Conservation (phyloP, 1,140 invertebrate species). For the Drosophila setifemur region DNA sequence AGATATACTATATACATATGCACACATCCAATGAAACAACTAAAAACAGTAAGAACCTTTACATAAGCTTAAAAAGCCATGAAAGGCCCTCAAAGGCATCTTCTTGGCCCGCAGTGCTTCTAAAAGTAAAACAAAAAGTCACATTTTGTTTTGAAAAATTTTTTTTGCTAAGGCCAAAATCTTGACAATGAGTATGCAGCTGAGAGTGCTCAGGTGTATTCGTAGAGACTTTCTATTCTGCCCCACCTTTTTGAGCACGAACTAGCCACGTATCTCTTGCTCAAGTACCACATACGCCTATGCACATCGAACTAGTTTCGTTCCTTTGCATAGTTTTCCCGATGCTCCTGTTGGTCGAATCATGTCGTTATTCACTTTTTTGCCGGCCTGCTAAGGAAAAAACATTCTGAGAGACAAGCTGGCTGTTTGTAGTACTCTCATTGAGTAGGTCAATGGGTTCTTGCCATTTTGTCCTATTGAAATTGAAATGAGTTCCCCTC, state of each 20-base stretch:
- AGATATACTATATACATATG: too few relatives aligned
- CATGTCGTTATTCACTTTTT: conserved; percentile 55
- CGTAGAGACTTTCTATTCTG: conserved; percentile 50
- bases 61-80: conserved; percentile 25
- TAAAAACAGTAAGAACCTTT: conserved; percentile 16
- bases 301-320: conserved; percentile 59
- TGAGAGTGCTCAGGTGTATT: conserved; percentile 43
- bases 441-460: conserved; percentile 61
- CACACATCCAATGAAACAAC: neutral
- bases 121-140: conserved; percentile 18
- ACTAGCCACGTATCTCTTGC: conserved; percentile 53
- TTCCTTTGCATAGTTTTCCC: conserved; percentile 28
- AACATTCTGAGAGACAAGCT: conserved; percentile 9
- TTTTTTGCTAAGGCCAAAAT: conserved; percentile 22
- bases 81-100: conserved; percentile 43
- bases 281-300: conserved; percentile 47
- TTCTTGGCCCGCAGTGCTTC: conserved; percentile 35
- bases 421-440: neutral
- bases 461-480: conserved; percentile 51
- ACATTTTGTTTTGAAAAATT: conserved; percentile 19
- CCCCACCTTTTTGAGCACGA: conserved; percentile 55
- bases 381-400: conserved; percentile 11
- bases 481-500: conserved; percentile 51
- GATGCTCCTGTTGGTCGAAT: neutral
- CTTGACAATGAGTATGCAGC: conserved; percentile 51